Evolutionary conservation across 2,113 vertebrate species (phyloP), one percentile per base, ranked within the genome.

Genomic region (Taxidea taxus): DNA sequence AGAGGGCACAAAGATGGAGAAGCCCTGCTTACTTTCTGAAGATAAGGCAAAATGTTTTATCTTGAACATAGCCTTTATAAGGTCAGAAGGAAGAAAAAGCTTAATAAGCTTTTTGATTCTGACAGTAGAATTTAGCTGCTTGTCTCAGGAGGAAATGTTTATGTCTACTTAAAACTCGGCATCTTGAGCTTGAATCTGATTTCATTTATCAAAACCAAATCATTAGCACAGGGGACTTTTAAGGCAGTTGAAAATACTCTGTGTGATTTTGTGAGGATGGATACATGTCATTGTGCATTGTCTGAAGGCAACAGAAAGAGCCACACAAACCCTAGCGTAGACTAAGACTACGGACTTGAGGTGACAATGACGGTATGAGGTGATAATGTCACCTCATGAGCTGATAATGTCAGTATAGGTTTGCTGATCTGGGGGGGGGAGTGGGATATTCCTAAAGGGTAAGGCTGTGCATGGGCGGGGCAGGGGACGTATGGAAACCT

Each of bases 11-110:
- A 15, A 94, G 62, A 82, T 90, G 58, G 62, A 64, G 49, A 60
- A 90, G 6, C 49, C 60, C 56, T 82, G 64, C 29, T 90, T 83
- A 29, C 21, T 94, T 95, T 84, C 58, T 56, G 39, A 88, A 96
- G 93, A 95, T 86, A 96, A 93, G 47, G 78, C 75, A 75, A 96
- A 75, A 37, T 68, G 25, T 56, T 86, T 88, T 78, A 47, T 93
- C 39, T 93, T 31, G 31, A n/a, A 85, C 54, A 18, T 25, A 83
- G 86, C 20, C 42, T 60, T 87, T 83, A 31, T 37, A 42, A 31
- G 47, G 31, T 85, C 34, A 66, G 34, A 78, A 94, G 74, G 37
- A 77, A 54, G 62, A 91, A 90, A 85, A 85, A 34, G 14, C 4
- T 15, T 58, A 44, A 92, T 58, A 44, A 92, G 7, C 1, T 21